Conservation (phyloP, 1,140 invertebrate genomes). For the Drosophila sulfurigaster region DNA sequence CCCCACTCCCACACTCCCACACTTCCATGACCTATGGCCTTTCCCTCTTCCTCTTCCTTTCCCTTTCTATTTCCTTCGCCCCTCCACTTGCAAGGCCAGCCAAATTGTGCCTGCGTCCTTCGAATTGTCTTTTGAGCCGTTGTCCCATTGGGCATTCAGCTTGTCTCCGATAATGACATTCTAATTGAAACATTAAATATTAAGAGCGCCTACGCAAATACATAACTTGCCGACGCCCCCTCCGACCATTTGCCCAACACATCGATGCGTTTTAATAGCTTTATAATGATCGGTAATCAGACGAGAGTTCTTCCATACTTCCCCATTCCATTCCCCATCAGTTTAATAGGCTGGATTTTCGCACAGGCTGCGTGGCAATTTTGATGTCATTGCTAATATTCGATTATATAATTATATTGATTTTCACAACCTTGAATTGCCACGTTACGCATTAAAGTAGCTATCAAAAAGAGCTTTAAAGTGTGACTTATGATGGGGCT, state of each 20-base stretch:
- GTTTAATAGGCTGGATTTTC: slow-evolving; percentile 2
- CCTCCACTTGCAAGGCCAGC: slow-evolving; percentile 14
- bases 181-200: slow-evolving; percentile 83
- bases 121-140: slow-evolving; percentile 43
- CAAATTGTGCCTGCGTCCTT: slow-evolving; percentile 56
- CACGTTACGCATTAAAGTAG: not conserved
- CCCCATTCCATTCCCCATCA: not conserved
- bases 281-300: slow-evolving; percentile 41
- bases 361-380: slow-evolving; percentile 1
- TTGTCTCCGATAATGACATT: slow-evolving; percentile 69
- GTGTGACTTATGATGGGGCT: not conserved
- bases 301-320: too few species aligned
- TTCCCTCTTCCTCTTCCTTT: not conserved
- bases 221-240: slow-evolving; percentile 9
- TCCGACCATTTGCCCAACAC: not conserved
- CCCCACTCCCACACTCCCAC: not conserved
- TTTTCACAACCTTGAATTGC: slow-evolving; percentile 14
- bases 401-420: slow-evolving; percentile 11
- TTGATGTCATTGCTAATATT: slow-evolving; percentile 10
- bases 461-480: not conserved
- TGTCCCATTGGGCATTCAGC: slow-evolving; percentile 27
- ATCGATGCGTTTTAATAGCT: slow-evolving; percentile 51
- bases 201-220: slow-evolving; percentile 45
- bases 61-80: too few species aligned
- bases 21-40: not conserved